Evolutionary conservation across 2,888 invertebrate species (phyloP).

Genomic region (Mycalesis mineus): DNA sequence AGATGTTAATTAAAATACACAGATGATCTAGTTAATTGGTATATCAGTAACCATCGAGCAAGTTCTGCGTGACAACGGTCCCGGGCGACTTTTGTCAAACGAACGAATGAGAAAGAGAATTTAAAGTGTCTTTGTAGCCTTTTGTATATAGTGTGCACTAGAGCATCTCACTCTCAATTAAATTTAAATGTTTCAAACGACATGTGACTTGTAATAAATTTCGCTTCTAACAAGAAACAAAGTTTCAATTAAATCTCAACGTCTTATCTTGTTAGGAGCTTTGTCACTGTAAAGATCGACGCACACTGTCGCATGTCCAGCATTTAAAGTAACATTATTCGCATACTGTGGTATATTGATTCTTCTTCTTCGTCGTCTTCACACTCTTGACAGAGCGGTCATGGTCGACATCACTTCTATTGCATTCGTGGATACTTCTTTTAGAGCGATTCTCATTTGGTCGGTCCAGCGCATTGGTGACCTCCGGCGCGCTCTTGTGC

Average conservation of each 20-base stretch:
- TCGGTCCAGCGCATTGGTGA: too few relatives aligned
- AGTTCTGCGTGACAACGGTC: conserved; percentile 58
- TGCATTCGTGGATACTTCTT: too few relatives aligned
- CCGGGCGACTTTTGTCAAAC: conserved; percentile 43
- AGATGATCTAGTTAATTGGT: background rate
- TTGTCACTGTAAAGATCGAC: too few relatives aligned
- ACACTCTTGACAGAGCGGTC: too few relatives aligned
- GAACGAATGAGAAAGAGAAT: conserved; percentile 16
- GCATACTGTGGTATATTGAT: too few relatives aligned
- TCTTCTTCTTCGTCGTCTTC: too few relatives aligned
- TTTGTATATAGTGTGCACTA: background rate
- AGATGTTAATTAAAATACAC: too few relatives aligned
- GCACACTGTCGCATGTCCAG: too few relatives aligned
- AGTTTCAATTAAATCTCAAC: background rate
- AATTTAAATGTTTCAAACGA: conserved; percentile 12
- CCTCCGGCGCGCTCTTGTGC: too few relatives aligned
- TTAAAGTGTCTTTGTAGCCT: conserved; percentile 18
- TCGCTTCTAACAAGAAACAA: background rate
- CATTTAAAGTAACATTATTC: too few relatives aligned
- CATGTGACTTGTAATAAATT: conserved; percentile 11
- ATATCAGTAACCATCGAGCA: conserved; percentile 50
- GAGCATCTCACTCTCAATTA: conserved; percentile 6
- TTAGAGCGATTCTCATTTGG: too few relatives aligned
- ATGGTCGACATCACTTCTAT: too few relatives aligned
- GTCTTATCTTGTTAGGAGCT: background rate